Conservation (phyloP, 1,140 invertebrate species). For the Apis laboriosa region DNA sequence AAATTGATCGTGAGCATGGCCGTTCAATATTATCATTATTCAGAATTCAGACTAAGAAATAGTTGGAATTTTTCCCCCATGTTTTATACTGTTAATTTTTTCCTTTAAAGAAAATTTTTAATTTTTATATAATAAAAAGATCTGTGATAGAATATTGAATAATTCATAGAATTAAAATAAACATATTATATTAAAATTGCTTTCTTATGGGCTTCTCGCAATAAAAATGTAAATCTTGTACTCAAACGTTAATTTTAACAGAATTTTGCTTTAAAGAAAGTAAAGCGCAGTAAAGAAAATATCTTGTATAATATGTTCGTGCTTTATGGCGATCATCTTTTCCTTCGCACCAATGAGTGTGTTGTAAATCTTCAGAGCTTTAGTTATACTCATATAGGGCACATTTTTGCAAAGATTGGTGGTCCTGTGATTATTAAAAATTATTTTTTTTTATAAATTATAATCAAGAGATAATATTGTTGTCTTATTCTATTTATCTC, state of each 20-base stretch:
- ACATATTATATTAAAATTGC: neutral
- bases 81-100: no score
- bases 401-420: neutral
- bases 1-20: neutral
- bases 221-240: neutral
- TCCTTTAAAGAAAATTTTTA: no score
- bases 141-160: no score
- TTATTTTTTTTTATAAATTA: neutral
- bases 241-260: neutral
- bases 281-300: neutral
- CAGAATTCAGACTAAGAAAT: no score
- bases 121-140: no score
- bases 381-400: neutral
- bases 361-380: constrained; percentile 19
- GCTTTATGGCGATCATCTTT: neutral
- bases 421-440: neutral
- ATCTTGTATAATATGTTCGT: neutral
- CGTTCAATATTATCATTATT: no score
- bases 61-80: no score
- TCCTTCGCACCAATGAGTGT: neutral
- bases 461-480: neutral
- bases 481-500: no score
- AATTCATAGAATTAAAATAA: neutral
- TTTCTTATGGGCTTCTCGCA: neutral
- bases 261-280: neutral